Evolutionary conservation across 2,888 invertebrate species (phyloP).

Genomic region (Cistogaster globosa): DNA sequence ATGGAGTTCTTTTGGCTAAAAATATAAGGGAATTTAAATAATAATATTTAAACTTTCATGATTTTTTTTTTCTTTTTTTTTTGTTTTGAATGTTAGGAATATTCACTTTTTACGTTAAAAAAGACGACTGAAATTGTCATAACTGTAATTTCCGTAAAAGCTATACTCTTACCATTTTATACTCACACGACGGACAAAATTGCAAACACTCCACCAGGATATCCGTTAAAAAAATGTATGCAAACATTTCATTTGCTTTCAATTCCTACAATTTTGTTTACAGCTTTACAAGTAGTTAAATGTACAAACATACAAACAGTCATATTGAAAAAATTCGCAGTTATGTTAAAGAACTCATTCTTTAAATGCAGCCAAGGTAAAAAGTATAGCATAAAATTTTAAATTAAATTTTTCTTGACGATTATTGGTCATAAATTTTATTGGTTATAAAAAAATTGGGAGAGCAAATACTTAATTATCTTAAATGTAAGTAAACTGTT

Average conservation of each 20-base stretch:
- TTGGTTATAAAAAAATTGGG: too few relatives aligned
- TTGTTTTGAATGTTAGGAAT: conserved; percentile 47
- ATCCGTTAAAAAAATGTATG: conserved; percentile 64
- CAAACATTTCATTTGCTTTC: conserved; percentile 60
- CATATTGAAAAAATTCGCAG: background rate
- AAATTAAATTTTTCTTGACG: too few relatives aligned
- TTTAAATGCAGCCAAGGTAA: background rate
- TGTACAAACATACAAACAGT: background rate
- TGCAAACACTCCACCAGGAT: conserved; percentile 66
- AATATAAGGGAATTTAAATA: background rate
- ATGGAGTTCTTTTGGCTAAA: background rate
- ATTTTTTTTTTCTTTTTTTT: conserved; percentile 26
- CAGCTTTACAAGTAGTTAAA: conserved; percentile 41
- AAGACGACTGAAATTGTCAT: conserved; percentile 69
- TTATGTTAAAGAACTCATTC: conserved; percentile 35
- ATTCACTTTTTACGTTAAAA: conserved; percentile 64
- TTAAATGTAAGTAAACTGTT: too few relatives aligned
- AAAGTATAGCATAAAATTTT: too few relatives aligned
- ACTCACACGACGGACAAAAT: conserved; percentile 31
- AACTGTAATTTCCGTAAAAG: conserved; percentile 68
- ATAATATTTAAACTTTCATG: background rate
- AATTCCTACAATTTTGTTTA: conserved; percentile 50
- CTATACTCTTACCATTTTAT: conserved; percentile 25
- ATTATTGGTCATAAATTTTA: too few relatives aligned
- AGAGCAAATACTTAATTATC: too few relatives aligned